Base-by-base conservation (phyloP, 2,113 vertebrate species). In the Percopsis transmontana region DNA sequence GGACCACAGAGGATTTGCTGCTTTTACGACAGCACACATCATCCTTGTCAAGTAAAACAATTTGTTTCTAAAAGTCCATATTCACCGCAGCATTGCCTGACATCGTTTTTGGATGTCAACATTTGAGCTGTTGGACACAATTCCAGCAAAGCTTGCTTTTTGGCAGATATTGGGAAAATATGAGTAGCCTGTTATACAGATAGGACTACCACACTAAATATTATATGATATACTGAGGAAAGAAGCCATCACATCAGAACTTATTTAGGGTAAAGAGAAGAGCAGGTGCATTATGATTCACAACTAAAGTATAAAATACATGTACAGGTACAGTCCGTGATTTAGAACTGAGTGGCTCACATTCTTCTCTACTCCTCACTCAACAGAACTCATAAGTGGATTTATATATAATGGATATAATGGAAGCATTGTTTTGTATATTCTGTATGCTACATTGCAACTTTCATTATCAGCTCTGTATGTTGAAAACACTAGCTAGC, bases 401-500 rank as follows among this genome's bases (percentile, higher is more conserved):
- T n/a, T n/a, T n/a, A n/a, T n/a, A n/a, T n/a, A n/a, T n/a, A n/a
- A n/a, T n/a, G n/a, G n/a, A n/a, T n/a, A n/a, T n/a, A n/a, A n/a
- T n/a, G n/a, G n/a, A n/a, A n/a, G n/a, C n/a, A n/a, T 48, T 6
- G 20, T 57, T 58, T 65, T 48, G 2, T 47, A 27, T 42, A 39
- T 14, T 11, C 14, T 16, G 5, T 54, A 47, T 62, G 62, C 15
- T 18, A 9, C 19, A 23, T 21, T 63, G 41, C 71, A 33, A 66
- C 38, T 47, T 47, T 44, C 55, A 44, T 58, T 66, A 52, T 65
- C 60, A 64, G 45, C 57, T 73, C 73, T 77, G 84, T 56, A 47
- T 88, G 87, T 82, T 75, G 12, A 61, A 85, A 73, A 80, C 65
- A 68, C 75, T 47, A 62, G 71, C 84, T 76, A 76, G 85, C 69